Base-by-base conservation (phyloP, 2,113 vertebrate species). In the Rhadina sibilatrix region DNA sequence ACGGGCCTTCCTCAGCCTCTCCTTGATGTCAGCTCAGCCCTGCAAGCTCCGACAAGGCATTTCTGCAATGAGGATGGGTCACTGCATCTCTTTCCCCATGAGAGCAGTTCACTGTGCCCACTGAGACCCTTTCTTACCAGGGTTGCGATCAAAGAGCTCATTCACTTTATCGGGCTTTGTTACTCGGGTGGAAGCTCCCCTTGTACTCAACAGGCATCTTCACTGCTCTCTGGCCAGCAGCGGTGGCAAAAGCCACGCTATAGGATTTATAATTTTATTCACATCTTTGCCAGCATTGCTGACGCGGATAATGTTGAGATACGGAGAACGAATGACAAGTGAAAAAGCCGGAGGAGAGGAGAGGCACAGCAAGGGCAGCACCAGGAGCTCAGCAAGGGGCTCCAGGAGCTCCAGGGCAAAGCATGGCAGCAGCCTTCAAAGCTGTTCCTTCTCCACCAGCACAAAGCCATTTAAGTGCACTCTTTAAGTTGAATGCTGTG, bases 401-500 rank as follows among this genome's bases (percentile, higher is more conserved):
- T 83, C 40, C 84, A 52, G 75, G 50, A 64, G 70, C 64, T 90
- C 47, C 72, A 27, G 74, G 84, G 85, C 81, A 71, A 56, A 64
- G 33, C 66, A 6, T 1, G 79, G 79, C 79, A 79, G 78, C 82
- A 70, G 54, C 79, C 65, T 59, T 61, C 40, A 50, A 71, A 90
- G 88, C 71, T 65, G 53, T 3, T 72, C 63, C 5, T 65, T 86
- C 85, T 50, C 53, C 49, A n/a, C 56, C 52, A 5, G n/a, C 23
- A 90, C 76, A 83, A 86, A 90, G 80, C 47, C 37, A 3, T 81
- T 86, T 54, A 86, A 94, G 56, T 24, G 5, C 78, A 40, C 60
- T 92, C 75, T 88, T 96, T 53, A 40, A 35, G 33, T 52, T 87
- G 91, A 95, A 94, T 70, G 85, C 63, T n/a, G 68, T 74, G 82